Conservation (phyloP, 2,888 invertebrate species). For the Glaucopsyche alexis region DNA sequence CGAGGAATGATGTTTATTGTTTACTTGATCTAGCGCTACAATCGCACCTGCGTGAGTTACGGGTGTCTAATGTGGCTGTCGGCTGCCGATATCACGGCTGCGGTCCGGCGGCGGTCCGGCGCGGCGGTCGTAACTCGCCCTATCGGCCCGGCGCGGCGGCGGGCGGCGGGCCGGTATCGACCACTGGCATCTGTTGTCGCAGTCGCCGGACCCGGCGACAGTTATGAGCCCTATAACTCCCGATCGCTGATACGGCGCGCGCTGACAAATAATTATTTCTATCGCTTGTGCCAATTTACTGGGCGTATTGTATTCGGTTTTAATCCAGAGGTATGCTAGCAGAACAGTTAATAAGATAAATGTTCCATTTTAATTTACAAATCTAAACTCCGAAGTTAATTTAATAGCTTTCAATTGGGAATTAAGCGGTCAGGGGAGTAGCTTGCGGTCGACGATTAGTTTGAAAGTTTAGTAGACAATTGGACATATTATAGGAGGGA, state of each 20-base stretch:
- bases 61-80: not conserved
- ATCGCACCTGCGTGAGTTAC: conserved; percentile 10
- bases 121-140: not conserved
- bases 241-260: conserved; percentile 2
- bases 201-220: not conserved
- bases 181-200: not conserved
- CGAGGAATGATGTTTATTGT: not conserved
- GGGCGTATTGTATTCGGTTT: not conserved
- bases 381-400: not conserved
- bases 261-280: conserved; percentile 11
- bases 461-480: not conserved
- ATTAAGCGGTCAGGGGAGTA: not conserved
- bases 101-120: not conserved
- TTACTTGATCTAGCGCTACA: not conserved
- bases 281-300: not conserved
- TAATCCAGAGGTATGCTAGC: not conserved
- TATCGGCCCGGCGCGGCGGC: not conserved
- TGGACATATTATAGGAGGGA: not conserved
- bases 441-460: not conserved
- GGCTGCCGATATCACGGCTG: not conserved
- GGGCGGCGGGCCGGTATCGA: conserved; percentile 3
- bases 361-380: not conserved
- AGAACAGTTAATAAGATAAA: not conserved
- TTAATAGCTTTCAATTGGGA: not conserved
- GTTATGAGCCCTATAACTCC: conserved; percentile 11